Percentiles rank a stretch among this genome's conserved stretches.
Evolutionary conservation across 1,140 invertebrate genomes (phyloP).

Genomic region (Pseudomyrmex concolor): DNA sequence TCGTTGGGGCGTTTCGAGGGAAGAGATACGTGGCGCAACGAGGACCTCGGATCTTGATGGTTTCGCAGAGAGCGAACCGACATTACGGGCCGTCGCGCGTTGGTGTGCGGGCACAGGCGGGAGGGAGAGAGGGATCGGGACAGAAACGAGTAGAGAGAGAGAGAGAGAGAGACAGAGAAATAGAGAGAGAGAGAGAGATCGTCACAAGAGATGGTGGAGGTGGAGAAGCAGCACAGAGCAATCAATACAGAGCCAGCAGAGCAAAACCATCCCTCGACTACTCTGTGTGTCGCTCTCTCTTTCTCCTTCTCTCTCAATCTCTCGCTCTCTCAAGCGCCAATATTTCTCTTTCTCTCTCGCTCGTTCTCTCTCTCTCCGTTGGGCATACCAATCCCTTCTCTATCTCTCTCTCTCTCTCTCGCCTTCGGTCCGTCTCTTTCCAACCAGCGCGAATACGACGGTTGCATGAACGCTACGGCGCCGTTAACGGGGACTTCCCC

Average conservation of each 20-base stretch:
- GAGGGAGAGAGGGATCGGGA: slow-evolving; percentile 16
- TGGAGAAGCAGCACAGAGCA: slow-evolving; percentile 73
- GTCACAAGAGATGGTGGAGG: slow-evolving; percentile 71
- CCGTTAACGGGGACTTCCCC: slow-evolving; percentile 72
- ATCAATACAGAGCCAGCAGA: slow-evolving; percentile 82
- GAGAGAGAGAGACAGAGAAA: slow-evolving; percentile 55
- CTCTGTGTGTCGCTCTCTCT: slow-evolving; percentile 36
- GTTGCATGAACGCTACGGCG: slow-evolving; percentile 73
- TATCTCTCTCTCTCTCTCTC: background rate
- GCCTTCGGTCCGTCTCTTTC: slow-evolving; percentile 35
- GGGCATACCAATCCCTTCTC: background rate
- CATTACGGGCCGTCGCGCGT: slow-evolving; percentile 61
- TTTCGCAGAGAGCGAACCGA: slow-evolving; percentile 67
- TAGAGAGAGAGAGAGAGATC: slow-evolving; percentile 64
- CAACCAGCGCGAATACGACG: slow-evolving; percentile 75
- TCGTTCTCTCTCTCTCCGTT: slow-evolving; percentile 14
- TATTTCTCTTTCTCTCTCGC: slow-evolving; percentile 7
- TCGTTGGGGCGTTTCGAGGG: slow-evolving; percentile 46
- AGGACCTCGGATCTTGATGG: slow-evolving; percentile 74
- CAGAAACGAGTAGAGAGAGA: slow-evolving; percentile 61
- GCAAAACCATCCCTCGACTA: slow-evolving; percentile 80
- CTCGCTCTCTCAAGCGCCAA: background rate
- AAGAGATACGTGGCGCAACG: slow-evolving; percentile 59
- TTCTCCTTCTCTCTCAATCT: slow-evolving; percentile 8
- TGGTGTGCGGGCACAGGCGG: slow-evolving; percentile 34